phyloP scores from a whole-genome alignment of 2,888 invertebrate genomes.

The Agelastica alni region DNA sequence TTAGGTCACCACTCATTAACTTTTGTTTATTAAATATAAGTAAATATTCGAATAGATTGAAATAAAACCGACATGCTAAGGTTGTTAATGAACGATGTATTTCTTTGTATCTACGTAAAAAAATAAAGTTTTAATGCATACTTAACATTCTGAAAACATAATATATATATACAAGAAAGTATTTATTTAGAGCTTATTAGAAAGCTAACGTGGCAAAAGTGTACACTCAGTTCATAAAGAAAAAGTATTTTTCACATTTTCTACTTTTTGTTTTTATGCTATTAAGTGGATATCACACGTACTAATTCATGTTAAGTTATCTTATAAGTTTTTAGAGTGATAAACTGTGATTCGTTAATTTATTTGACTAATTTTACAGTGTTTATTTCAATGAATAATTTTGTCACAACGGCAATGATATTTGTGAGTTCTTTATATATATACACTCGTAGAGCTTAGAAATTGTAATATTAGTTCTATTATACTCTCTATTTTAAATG shows the following conservation, averaged over 20 bases:
- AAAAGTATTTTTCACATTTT: background rate
- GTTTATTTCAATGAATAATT: conserved; percentile 1
- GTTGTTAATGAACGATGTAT: too few species aligned
- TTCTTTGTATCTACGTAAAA: too few species aligned
- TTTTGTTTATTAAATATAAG: too few species aligned
- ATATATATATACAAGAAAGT: too few species aligned
- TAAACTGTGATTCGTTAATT: conserved; percentile 24
- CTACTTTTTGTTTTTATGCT: too few species aligned
- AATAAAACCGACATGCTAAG: too few species aligned
- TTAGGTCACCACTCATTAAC: too few species aligned
- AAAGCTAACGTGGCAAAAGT: background rate
- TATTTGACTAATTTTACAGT: conserved; percentile 18
- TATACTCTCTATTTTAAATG: background rate
- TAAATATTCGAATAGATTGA: too few species aligned
- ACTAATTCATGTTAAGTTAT: conserved; percentile 1
- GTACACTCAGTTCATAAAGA: background rate
- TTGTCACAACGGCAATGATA: conserved; percentile 1
- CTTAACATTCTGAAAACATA: too few species aligned
- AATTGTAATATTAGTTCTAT: background rate
- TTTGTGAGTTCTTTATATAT: conserved; percentile 1
- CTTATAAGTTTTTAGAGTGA: conserved; percentile 13
- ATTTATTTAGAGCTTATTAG: background rate
- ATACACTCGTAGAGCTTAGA: conserved; percentile 9
- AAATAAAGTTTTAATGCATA: too few species aligned
- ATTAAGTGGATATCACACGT: background rate